phyloP scores from a whole-genome alignment of 2,888 invertebrate genomes.

The Cheilosia vulpina region DNA sequence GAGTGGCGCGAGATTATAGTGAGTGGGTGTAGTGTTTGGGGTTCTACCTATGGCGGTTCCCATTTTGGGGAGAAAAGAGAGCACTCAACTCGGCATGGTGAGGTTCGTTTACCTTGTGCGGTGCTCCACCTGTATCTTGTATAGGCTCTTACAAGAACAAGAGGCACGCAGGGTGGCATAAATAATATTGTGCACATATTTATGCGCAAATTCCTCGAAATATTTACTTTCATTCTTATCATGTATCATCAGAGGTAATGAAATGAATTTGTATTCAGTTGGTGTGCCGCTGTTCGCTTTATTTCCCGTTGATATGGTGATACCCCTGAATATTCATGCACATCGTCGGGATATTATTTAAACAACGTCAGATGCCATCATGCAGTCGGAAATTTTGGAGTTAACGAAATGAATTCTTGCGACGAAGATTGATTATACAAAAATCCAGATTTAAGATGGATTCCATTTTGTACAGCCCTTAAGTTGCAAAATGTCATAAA shows the following conservation, averaged over 20 bases:
- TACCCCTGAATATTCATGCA: slow-evolving; percentile 58
- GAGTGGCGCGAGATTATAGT: slow-evolving; percentile 16
- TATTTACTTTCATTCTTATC: slow-evolving; percentile 72
- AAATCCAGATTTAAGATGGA: too few relatives aligned
- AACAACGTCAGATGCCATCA: slow-evolving; percentile 40
- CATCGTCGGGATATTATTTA: slow-evolving; percentile 28
- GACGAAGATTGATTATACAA: too few relatives aligned
- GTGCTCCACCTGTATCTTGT: slow-evolving; percentile 76
- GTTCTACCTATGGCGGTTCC: slow-evolving; percentile 21
- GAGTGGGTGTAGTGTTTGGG: slow-evolving; percentile 25
- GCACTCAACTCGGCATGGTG: slow-evolving; percentile 21
- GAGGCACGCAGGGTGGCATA: slow-evolving; percentile 10
- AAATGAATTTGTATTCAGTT: slow-evolving; percentile 58
- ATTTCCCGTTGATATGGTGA: slow-evolving; percentile 62
- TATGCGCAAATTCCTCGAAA: slow-evolving; percentile 56
- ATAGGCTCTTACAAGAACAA: neutral
- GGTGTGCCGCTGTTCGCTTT: slow-evolving; percentile 24
- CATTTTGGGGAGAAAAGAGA: slow-evolving; percentile 33
- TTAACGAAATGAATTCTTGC: neutral
- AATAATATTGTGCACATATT: slow-evolving; percentile 40
- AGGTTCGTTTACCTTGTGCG: slow-evolving; percentile 62
- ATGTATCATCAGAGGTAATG: slow-evolving; percentile 46
- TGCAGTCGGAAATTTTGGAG: slow-evolving; percentile 8
- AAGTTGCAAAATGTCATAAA: too few relatives aligned
- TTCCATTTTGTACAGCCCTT: too few relatives aligned